A percentile compares a stretch with the other conserved stretches of the same genome.
phyloP scores from a whole-genome alignment of 1,140 invertebrate species.

The Ctenoplectra terminalis region DNA sequence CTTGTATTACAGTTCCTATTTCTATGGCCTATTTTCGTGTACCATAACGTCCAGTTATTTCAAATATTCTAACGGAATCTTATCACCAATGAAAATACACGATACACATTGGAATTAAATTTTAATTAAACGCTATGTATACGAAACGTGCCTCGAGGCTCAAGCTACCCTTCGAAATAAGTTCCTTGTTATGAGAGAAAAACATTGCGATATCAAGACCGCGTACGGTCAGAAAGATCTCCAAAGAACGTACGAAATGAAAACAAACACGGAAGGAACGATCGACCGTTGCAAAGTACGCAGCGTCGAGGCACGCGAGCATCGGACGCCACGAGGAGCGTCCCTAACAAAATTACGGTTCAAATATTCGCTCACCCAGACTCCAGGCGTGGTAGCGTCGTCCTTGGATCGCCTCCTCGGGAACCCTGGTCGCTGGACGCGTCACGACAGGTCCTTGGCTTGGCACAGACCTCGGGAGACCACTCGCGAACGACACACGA shows the following conservation, averaged over 20 bases:
- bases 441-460: background rate
- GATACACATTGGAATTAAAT: background rate
- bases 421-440: too few species aligned
- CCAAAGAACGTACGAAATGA: background rate
- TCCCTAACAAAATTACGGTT: background rate
- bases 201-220: too few species aligned
- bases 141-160: too few species aligned
- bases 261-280: background rate
- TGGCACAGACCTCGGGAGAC: background rate
- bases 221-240: too few species aligned
- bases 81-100: background rate
- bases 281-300: background rate
- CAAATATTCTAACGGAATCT: background rate
- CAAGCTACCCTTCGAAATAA: too few species aligned
- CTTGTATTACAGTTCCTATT: too few species aligned
- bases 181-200: too few species aligned
- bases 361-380: background rate
- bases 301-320: background rate
- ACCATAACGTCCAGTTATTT: background rate
- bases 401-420: background rate
- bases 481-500: background rate
- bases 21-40: too few species aligned
- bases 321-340: conserved; percentile 2
- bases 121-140: background rate
- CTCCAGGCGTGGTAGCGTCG: conserved; percentile 26